Evolutionary conservation across 2,888 invertebrate species (phyloP).

Genomic region (Diarsia dahlii): DNA sequence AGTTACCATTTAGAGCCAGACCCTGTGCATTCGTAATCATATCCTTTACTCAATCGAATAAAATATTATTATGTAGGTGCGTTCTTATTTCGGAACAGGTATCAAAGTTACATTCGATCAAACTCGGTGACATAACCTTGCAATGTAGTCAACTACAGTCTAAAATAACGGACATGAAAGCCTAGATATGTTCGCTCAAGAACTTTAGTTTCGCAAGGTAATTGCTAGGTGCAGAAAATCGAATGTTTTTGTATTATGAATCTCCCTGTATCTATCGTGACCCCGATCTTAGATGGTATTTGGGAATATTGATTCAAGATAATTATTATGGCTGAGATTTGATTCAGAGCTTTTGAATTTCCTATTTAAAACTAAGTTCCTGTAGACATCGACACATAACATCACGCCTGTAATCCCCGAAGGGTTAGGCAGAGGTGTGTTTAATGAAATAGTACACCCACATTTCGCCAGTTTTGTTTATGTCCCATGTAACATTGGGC

Average conservation of each 20-base stretch:
- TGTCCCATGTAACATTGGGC: too few species aligned
- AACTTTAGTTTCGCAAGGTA: constrained; percentile 42
- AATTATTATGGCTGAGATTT: background rate
- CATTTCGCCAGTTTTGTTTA: too few species aligned
- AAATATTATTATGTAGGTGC: background rate
- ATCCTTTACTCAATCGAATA: constrained; percentile 26
- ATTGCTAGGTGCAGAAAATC: constrained; percentile 24
- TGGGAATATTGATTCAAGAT: constrained; percentile 21
- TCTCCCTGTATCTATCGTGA: constrained; percentile 44
- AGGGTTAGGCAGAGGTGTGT: too few species aligned
- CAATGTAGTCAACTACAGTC: constrained; percentile 16
- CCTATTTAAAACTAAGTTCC: background rate
- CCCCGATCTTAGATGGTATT: constrained; percentile 19
- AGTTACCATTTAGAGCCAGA: background rate
- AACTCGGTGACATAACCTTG: constrained; percentile 51
- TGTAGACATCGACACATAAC: too few species aligned
- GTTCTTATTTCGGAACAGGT: constrained; percentile 35
- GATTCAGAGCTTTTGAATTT: constrained; percentile 9
- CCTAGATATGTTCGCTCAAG: constrained; percentile 43
- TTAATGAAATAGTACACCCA: too few species aligned
- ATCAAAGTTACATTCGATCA: constrained; percentile 40
- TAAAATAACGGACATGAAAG: constrained; percentile 58
- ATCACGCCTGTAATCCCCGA: too few species aligned
- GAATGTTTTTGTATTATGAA: constrained; percentile 30
- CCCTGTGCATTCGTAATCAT: constrained; percentile 24